Base-by-base conservation (phyloP, 2,888 invertebrate species). In the Nephrotoma appendiculata region DNA sequence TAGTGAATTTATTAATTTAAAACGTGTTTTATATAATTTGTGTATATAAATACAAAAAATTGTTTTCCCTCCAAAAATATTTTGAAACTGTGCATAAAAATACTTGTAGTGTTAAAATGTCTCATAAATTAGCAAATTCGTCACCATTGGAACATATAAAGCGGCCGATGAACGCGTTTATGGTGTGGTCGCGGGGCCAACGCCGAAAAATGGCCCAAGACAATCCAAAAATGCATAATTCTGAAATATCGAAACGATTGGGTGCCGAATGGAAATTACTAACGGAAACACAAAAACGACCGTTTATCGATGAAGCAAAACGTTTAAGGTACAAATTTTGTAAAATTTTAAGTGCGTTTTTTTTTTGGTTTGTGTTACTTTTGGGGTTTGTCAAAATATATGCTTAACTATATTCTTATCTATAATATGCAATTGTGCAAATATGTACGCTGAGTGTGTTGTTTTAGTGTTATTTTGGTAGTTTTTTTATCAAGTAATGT, bases 141-240 rank as follows among this genome's bases (percentile, higher is more conserved):
- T 91, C 92, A 87, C 93, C 92, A 87, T 92, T 92, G 89, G 95
- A 96, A 91, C 97, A 98, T 91, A 97, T 98, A 89, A 98, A 98
- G 91, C 93, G 98, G 87, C 98, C 98, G 57, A 98, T 99, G 98
- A 98, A 98, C 92, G 98, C 98, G 0, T 98, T 98, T 92, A 98
- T 98, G 98, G 98, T 92, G 31, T 98, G 98, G 98, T 98, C 98
- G 44, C 92, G 98, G 86, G 96, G 97, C 86, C 98, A 98, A 91
- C 93, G 98, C 83, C 94, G 98, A 88, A 97, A 98, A 92, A 98
- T 98, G 92, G 97, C 98, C 0, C 94, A 96, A 92, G 98, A 98
- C 90, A 98, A 98, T 91, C 98, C 98, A 89, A 98, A 96, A 92
- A 96, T 96, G 96, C 96, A 96, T 92, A 96, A 96, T 90, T 96